These are phyloP conservation scores for Psilopsiagon aurifrons DNA, from an alignment of 2,113 vertebrate genomes.

Conservation along the genomic window DNA sequence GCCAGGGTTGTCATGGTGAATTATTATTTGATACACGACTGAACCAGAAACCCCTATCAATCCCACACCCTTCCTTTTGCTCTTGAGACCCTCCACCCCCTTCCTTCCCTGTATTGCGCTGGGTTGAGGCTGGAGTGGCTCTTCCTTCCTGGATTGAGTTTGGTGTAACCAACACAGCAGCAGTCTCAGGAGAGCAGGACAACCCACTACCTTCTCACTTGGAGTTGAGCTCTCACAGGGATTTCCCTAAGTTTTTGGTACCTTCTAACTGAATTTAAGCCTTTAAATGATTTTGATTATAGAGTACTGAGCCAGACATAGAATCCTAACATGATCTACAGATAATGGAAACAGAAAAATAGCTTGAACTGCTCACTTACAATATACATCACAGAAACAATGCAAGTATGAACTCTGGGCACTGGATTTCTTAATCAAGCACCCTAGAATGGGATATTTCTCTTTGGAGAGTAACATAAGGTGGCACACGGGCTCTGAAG, in stretches of 20 bases:
- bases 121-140: rapidly evolving
- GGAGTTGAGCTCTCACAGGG: background rate
- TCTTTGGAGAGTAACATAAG: background rate
- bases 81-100: background rate
- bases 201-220: background rate
- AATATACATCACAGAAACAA: background rate
- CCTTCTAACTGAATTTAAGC: background rate
- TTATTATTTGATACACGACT: background rate
- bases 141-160: background rate
- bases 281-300: background rate
- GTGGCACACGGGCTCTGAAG: background rate
- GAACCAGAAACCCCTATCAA: background rate
- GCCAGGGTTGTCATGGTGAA: background rate
- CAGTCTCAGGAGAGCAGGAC: background rate
- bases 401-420: background rate
- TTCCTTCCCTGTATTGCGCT: background rate
- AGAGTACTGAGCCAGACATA: rapidly evolving
- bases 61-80: background rate
- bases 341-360: background rate
- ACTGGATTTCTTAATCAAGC: background rate
- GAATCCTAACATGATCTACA: background rate
- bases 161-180: background rate
- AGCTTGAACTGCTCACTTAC: background rate
- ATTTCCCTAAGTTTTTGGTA: background rate
- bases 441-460: background rate